A percentile compares a stretch with the other conserved stretches of the same genome.
These are phyloP conservation scores for Platycercus adscitus DNA, from an alignment of 2,113 vertebrate genomes.

Conservation along the genomic window DNA sequence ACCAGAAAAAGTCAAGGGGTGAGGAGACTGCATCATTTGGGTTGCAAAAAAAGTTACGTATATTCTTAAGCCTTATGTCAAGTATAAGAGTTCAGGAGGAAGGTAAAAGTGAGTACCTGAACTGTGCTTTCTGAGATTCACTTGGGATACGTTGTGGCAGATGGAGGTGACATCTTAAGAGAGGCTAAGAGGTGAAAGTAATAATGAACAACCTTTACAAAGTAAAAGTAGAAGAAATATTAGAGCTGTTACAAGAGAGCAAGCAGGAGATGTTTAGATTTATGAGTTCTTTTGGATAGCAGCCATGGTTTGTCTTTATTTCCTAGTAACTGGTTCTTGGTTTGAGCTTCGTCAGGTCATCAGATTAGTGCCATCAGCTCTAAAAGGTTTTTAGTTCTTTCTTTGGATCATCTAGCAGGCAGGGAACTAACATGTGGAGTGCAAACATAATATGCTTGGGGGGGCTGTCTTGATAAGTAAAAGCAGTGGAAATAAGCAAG, in stretches of 20 bases:
- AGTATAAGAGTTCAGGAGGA: slow-evolving; percentile 33
- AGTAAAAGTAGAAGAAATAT: background rate
- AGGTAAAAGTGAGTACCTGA: slow-evolving; percentile 37
- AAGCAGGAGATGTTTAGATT: slow-evolving; percentile 44
- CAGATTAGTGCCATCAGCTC: background rate
- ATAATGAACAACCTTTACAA: slow-evolving; percentile 20
- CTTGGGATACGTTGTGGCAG: background rate
- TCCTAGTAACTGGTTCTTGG: slow-evolving; percentile 14
- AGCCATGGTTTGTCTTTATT: slow-evolving; percentile 45
- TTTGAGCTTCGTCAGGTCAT: background rate
- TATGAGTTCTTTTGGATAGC: slow-evolving; percentile 30
- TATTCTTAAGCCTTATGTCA: slow-evolving; percentile 28
- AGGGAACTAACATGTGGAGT: background rate
- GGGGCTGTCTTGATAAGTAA: background rate
- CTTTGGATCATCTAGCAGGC: background rate
- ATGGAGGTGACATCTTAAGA: slow-evolving; percentile 23
- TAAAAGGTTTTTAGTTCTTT: background rate
- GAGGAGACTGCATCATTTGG: background rate
- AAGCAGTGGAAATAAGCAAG: background rate
- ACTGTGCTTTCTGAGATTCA: background rate
- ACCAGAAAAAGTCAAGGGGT: background rate
- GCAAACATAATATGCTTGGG: background rate
- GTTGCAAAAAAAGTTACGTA: background rate
- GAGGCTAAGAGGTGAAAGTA: slow-evolving; percentile 3
- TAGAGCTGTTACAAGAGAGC: slow-evolving; percentile 1